These are phyloP conservation scores for Muscidifurax raptorellus DNA, from an alignment of 1,140 invertebrate species.

Conservation along the genomic window DNA sequence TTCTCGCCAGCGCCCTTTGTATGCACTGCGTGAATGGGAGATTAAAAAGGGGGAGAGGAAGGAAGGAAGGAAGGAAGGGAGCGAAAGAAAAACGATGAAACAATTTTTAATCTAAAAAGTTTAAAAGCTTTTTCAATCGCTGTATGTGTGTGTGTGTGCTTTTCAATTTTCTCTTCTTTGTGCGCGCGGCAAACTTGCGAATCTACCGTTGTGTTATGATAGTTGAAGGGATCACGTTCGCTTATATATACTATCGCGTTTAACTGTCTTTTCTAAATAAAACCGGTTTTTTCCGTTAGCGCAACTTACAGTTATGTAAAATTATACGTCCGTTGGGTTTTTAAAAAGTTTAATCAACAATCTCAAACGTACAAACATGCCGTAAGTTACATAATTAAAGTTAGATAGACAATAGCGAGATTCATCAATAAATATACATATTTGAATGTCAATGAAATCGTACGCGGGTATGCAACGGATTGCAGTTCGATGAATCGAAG, in stretches of 20 bases:
- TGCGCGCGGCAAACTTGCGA: slow-evolving; percentile 3
- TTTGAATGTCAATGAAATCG: too few species aligned
- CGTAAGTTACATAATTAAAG: too few species aligned
- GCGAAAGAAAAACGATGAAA: slow-evolving; percentile 11
- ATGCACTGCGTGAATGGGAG: neutral
- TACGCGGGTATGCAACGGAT: too few species aligned
- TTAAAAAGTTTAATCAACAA: too few species aligned
- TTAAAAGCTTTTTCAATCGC: slow-evolving; percentile 37
- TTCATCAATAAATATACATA: too few species aligned
- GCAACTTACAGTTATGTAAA: neutral
- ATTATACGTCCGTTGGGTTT: neutral
- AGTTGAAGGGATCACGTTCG: neutral
- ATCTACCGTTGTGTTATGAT: slow-evolving; percentile 17
- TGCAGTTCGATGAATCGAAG: too few species aligned
- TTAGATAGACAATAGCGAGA: too few species aligned
- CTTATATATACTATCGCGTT: too few species aligned
- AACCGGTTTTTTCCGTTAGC: neutral
- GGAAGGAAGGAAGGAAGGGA: neutral
- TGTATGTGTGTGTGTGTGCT: neutral
- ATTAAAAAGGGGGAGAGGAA: neutral
- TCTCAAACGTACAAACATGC: too few species aligned
- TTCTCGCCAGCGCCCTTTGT: neutral
- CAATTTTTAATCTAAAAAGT: slow-evolving; percentile 51
- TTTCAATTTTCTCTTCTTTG: slow-evolving; percentile 42
- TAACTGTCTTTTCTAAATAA: neutral